Percentiles rank a stretch among this genome's conserved stretches.
These are phyloP conservation scores for Bos javanicus DNA, from an alignment of 2,113 vertebrate genomes.

Conservation along the genomic window DNA sequence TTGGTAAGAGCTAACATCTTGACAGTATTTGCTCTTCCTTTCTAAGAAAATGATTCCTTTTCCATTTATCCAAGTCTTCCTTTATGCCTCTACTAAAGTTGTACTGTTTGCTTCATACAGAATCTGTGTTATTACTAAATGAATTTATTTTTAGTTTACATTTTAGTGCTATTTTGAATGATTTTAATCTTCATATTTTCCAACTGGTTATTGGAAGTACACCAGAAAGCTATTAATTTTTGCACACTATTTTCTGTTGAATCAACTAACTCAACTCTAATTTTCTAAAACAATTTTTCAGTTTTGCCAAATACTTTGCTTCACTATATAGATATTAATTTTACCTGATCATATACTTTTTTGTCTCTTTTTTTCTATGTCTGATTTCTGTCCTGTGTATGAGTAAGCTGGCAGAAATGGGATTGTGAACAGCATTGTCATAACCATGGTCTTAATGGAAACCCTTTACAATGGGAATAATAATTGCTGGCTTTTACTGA, in stretches of 20 bases:
- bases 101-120: not conserved
- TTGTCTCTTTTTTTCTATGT: not conserved
- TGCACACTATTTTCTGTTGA: not conserved
- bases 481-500: not conserved
- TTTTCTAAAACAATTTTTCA: not conserved
- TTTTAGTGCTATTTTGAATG: not conserved
- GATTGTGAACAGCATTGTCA: not conserved
- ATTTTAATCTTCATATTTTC: not conserved
- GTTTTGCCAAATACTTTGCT: not conserved
- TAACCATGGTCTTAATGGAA: not conserved
- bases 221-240: not conserved
- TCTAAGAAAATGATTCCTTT: constrained; percentile 1
- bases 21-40: not conserved
- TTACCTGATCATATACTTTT: not conserved
- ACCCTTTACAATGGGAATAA: not conserved
- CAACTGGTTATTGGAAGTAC: constrained; percentile 18
- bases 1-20: not conserved
- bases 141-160: constrained; percentile 16
- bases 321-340: not conserved
- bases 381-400: not conserved
- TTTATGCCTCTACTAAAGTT: not conserved
- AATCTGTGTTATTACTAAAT: not conserved
- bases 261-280: not conserved
- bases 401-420: not conserved
- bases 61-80: not conserved